phyloP scores from a whole-genome alignment of 2,797 vertebrate species.

The Sebastes reedi region DNA sequence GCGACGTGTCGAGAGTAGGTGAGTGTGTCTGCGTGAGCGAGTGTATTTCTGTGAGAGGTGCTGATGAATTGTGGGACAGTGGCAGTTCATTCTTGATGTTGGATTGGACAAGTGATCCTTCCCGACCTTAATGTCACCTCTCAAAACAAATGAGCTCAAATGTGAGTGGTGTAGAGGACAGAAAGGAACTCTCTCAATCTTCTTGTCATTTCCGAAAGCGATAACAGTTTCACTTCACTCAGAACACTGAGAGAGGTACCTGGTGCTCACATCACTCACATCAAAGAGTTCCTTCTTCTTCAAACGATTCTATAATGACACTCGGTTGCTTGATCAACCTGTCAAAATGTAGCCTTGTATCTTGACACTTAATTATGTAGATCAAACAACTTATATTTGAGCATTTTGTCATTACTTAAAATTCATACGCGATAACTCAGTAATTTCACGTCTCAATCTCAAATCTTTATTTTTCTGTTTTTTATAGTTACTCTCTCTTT shows the following conservation, averaged over 20 bases:
- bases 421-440: neutral
- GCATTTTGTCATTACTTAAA: neutral
- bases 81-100: slow-evolving; percentile 6
- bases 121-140: neutral
- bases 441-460: neutral
- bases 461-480: neutral
- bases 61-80: slow-evolving; percentile 4
- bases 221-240: neutral
- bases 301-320: neutral
- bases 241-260: neutral
- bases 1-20: neutral
- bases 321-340: neutral
- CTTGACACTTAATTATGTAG: neutral
- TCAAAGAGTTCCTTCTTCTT: neutral
- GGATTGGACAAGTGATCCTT: slow-evolving; percentile 9
- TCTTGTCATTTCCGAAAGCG: slow-evolving; percentile 19
- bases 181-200: neutral
- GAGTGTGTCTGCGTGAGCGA: neutral
- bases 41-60: neutral
- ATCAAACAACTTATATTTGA: neutral
- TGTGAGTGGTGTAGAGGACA: neutral
- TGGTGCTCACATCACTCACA: neutral
- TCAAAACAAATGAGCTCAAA: slow-evolving; percentile 21
- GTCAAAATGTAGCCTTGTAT: neutral
- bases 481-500: neutral